A percentile compares a stretch with the other conserved stretches of the same genome.
phyloP scores from a whole-genome alignment of 1,140 invertebrate species.

The Portunus trituberculatus region DNA sequence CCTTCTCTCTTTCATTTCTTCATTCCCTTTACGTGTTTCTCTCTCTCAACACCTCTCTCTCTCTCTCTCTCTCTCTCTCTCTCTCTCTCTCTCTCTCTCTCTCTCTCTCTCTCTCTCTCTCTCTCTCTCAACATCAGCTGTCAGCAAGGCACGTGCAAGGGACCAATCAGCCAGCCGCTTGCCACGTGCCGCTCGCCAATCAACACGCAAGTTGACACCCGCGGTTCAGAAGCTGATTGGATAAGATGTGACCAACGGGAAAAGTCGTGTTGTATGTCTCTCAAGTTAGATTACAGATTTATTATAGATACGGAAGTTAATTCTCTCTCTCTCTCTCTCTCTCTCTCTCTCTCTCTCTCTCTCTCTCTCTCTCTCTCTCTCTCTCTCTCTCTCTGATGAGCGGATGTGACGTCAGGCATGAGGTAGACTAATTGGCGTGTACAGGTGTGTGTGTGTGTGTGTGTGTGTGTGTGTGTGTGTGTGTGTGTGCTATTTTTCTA shows the following conservation, averaged over 20 bases:
- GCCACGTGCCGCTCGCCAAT: neutral
- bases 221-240: neutral
- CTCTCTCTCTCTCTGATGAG: neutral
- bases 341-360: too few relatives aligned
- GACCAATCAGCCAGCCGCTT: neutral
- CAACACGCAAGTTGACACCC: neutral
- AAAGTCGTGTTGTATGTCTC: too few relatives aligned
- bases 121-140: neutral
- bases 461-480: conserved; percentile 45
- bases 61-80: neutral
- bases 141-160: neutral
- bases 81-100: conserved; percentile 16
- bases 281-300: too few relatives aligned
- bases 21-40: neutral
- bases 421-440: too few relatives aligned
- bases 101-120: conserved; percentile 31
- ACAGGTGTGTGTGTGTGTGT: neutral
- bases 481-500: neutral
- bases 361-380: conserved; percentile 25
- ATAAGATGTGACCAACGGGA: too few relatives aligned
- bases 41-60: neutral
- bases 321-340: too few relatives aligned
- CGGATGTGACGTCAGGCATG: too few relatives aligned
- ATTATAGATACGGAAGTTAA: too few relatives aligned
- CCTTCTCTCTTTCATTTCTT: neutral